Percentiles rank a stretch among this genome's conserved stretches.
phyloP scores from a whole-genome alignment of 2,797 vertebrate genomes.

The Tarsius wallacei region DNA sequence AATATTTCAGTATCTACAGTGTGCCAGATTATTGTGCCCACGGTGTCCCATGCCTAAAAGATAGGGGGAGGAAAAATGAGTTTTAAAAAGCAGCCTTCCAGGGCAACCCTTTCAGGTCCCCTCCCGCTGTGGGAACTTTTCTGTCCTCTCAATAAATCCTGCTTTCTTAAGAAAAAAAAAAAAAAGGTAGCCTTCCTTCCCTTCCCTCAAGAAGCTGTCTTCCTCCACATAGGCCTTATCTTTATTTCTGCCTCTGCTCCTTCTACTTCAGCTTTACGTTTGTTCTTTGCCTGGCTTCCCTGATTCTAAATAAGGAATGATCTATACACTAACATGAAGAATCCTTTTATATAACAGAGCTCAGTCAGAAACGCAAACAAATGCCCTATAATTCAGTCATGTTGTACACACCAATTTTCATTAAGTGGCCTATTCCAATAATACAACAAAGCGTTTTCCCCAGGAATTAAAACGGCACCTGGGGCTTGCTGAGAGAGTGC shows the following conservation, averaged over 20 bases:
- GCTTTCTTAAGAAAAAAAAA: no score
- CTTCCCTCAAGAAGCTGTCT: background rate
- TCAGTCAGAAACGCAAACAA: conserved; percentile 65
- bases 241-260: conserved; percentile 56
- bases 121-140: no score
- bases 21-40: background rate
- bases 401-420: background rate
- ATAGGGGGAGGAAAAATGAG: background rate
- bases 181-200: background rate
- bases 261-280: background rate
- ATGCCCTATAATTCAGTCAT: conserved; percentile 51
- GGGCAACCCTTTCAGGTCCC: no score
- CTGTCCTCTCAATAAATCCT: no score
- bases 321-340: conserved; percentile 32
- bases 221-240: background rate
- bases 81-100: background rate
- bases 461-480: conserved; percentile 55
- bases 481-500: conserved; percentile 4
- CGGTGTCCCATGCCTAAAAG: background rate
- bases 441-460: conserved; percentile 54
- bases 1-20: background rate
- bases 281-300: conserved; percentile 35
- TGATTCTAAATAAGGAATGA: conserved; percentile 54
- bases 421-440: background rate
- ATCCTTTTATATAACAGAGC: conserved; percentile 30